Evolutionary conservation across 2,797 vertebrate genomes (phyloP), one percentile per base, ranked within the genome.

Genomic region (Poecilia picta): DNA sequence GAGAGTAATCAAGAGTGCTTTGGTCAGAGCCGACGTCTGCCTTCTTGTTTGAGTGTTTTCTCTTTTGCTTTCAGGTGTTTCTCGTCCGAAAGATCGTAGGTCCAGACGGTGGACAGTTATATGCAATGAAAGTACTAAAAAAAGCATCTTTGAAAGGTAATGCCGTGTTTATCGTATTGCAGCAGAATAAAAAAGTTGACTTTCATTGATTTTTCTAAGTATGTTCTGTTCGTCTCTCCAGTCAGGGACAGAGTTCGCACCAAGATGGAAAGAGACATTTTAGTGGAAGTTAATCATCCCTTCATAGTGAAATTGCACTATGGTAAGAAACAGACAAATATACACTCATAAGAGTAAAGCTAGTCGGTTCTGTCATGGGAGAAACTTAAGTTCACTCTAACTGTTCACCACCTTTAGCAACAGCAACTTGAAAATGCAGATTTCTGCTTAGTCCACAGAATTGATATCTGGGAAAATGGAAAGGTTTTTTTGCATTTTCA

Each of bases 301-400:
- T 99, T 99, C 96, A 99, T 99, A 94, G 98, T 99, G 94, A 99
- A 99, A 90, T 96, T 99, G 97, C 98, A 99, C 97, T 99, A 99
- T 95, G 98, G 98, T 99, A 95, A 96, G 97, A 94, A 41, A 72
- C 62, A 28, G n/a, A 13, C 0, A 66, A 8, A 0, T 47, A 5
- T 15, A 18, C 41, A 64, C 41, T 25, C 6, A 4, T 15, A 4
- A n/a, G 12, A 72, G 25, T 18, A 28, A 15, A 28, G 68, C 16
- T 46, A 8, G 41, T 45, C 13, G 11, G 4, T 46, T 71, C 43
- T 45, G 68, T 71, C 43, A 4, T 72, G 41, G 25, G 43, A 46
- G 23, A 72, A 72, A 31, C 41, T 28, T 1, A 43, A 64, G 39
- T 43, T 15, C 10, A 70, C 2, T 4, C 62, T 10, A 3, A 18